These are phyloP conservation scores for Saccostrea cuccullata DNA, from an alignment of 1,140 invertebrate genomes.

Conservation along the genomic window DNA sequence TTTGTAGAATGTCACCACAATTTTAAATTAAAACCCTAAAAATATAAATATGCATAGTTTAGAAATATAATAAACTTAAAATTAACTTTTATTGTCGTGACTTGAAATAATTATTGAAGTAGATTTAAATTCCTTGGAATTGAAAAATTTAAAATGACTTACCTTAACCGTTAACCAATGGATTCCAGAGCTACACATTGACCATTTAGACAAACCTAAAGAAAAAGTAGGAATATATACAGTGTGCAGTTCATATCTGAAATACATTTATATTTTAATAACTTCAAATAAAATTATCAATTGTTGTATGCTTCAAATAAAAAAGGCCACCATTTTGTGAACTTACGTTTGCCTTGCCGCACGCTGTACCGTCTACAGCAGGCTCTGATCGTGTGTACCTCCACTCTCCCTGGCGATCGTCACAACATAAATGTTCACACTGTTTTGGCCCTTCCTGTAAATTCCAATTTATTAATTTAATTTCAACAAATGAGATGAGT, in stretches of 20 bases:
- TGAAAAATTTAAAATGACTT: neutral
- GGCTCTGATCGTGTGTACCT: conserved; percentile 66
- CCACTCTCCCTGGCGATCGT: conserved; percentile 65
- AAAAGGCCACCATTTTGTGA: no score
- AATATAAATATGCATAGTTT: neutral
- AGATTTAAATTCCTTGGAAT: neutral
- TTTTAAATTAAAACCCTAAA: conserved; percentile 24
- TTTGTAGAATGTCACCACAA: conserved; percentile 33
- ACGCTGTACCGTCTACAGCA: conserved; percentile 66
- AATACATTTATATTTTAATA: no score
- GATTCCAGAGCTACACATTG: conserved; percentile 62
- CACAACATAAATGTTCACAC: conserved; percentile 68
- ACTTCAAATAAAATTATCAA: no score
- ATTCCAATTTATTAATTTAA: neutral
- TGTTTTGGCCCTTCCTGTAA: conserved; percentile 60
- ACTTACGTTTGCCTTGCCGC: conserved; percentile 61
- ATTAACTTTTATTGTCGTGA: neutral
- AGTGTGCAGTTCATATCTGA: neutral
- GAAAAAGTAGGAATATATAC: conserved; percentile 37
- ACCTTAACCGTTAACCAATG: conserved; percentile 56
- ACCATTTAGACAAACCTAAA: conserved; percentile 63
- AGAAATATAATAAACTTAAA: neutral
- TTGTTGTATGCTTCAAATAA: no score
- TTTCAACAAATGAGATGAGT: no score
- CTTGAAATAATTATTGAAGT: neutral